These are phyloP conservation scores for Musca vetustissima DNA, from an alignment of 1,140 invertebrate genomes.

Conservation along the genomic window DNA sequence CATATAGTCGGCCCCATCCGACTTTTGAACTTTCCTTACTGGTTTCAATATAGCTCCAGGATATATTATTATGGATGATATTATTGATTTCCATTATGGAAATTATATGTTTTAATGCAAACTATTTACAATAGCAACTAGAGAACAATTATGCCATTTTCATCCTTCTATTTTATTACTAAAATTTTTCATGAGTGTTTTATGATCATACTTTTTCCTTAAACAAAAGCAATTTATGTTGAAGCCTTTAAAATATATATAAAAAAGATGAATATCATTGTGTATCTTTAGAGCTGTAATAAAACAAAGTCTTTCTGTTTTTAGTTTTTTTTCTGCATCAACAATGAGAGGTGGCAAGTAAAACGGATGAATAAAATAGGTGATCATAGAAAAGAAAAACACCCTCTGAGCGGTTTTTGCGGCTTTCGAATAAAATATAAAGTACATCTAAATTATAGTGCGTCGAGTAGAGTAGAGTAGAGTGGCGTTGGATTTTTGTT, in stretches of 20 bases:
- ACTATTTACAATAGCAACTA: too few relatives aligned
- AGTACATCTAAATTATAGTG: slow-evolving; percentile 23
- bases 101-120: too few relatives aligned
- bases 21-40: too few relatives aligned
- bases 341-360: background rate
- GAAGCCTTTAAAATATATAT: background rate
- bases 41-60: too few relatives aligned
- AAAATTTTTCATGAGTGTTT: too few relatives aligned
- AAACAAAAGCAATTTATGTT: slow-evolving; percentile 16
- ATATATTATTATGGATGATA: too few relatives aligned
- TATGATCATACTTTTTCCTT: too few relatives aligned
- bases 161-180: too few relatives aligned
- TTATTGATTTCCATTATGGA: too few relatives aligned
- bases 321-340: background rate
- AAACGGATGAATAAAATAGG: background rate
- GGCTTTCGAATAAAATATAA: background rate
- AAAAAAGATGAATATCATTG: slow-evolving; percentile 22
- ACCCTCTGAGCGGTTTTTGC: background rate
- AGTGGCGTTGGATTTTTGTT: background rate
- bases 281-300: slow-evolving; percentile 7
- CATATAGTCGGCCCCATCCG: too few relatives aligned
- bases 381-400: background rate
- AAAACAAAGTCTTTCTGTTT: background rate
- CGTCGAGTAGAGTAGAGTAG: too few relatives aligned
- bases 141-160: too few relatives aligned